These are phyloP conservation scores for Sebastes steindachneri DNA, from an alignment of 2,797 vertebrate species.

Conservation along the genomic window DNA sequence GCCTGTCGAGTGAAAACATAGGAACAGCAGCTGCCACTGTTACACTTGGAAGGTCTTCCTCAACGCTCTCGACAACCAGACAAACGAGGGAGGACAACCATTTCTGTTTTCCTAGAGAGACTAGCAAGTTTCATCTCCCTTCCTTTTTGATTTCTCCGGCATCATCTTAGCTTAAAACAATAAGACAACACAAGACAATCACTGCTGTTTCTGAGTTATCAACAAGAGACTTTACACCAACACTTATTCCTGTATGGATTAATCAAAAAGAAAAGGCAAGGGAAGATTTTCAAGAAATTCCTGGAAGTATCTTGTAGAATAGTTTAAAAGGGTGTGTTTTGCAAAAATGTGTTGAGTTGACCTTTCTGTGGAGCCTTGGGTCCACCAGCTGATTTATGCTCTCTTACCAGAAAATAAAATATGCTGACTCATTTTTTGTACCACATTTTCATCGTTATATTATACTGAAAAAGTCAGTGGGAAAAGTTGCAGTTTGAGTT, in stretches of 20 bases:
- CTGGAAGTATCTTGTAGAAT: background rate
- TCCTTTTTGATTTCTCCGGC: background rate
- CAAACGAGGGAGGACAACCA: background rate
- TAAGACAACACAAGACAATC: background rate
- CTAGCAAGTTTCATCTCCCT: background rate
- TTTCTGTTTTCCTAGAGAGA: background rate
- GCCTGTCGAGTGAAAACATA: conserved; percentile 8
- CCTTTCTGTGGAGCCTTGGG: background rate
- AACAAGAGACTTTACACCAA: conserved; percentile 1
- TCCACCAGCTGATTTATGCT: background rate
- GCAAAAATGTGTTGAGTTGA: background rate
- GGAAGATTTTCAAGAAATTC: background rate
- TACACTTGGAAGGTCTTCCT: conserved; percentile 12
- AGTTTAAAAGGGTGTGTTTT: background rate
- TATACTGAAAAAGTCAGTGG: conserved; percentile 2
- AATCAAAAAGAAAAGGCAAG: background rate
- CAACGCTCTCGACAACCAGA: background rate
- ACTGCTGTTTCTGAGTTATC: background rate
- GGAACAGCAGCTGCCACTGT: conserved; percentile 2
- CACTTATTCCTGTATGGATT: background rate
- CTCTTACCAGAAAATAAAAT: conserved; percentile 2
- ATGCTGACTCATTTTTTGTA: conserved; percentile 4
- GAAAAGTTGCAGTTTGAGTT: background rate
- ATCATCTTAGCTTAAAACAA: background rate
- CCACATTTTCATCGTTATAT: conserved; percentile 6